Conservation (phyloP, 2,888 invertebrate species). For the Noctua comes region DNA sequence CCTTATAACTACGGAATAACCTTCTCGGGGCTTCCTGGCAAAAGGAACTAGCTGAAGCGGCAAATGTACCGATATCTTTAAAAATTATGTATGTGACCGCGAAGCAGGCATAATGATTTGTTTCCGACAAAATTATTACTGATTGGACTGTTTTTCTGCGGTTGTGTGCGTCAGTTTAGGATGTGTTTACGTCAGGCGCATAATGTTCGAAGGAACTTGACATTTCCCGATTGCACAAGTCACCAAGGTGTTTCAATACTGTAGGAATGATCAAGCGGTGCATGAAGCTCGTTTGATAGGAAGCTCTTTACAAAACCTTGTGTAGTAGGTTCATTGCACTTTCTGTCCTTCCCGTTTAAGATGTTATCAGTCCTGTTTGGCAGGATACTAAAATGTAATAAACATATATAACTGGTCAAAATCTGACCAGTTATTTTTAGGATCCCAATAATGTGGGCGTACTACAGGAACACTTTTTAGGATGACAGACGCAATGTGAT, state of each 20-base stretch:
- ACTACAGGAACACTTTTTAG: not conserved
- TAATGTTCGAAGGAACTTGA: conserved; percentile 1
- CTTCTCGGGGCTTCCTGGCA: conserved; percentile 77
- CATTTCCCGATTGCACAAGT: not conserved
- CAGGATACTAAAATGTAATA: not conserved
- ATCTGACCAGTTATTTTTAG: too few relatives aligned
- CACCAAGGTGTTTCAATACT: not conserved
- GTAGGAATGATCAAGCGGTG: not conserved
- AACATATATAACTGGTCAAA: too few relatives aligned
- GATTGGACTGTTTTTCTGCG: not conserved
- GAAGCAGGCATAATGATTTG: conserved; percentile 4
- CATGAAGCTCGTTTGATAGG: not conserved
- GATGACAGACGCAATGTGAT: not conserved
- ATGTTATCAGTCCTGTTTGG: not conserved
- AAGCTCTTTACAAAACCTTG: not conserved
- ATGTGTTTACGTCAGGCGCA: conserved; percentile 35
- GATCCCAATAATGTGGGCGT: not conserved
- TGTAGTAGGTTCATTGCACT: not conserved
- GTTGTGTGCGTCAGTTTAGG: conserved; percentile 19
- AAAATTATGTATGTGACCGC: conserved; percentile 27
- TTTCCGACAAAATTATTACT: conserved; percentile 25
- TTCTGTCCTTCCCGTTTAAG: not conserved
- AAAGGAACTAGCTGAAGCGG: conserved; percentile 61
- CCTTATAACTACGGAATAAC: conserved; percentile 74
- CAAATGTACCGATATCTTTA: conserved; percentile 53